These are phyloP conservation scores for Hedychridium roseum DNA, from an alignment of 2,888 invertebrate genomes.

Conservation along the genomic window DNA sequence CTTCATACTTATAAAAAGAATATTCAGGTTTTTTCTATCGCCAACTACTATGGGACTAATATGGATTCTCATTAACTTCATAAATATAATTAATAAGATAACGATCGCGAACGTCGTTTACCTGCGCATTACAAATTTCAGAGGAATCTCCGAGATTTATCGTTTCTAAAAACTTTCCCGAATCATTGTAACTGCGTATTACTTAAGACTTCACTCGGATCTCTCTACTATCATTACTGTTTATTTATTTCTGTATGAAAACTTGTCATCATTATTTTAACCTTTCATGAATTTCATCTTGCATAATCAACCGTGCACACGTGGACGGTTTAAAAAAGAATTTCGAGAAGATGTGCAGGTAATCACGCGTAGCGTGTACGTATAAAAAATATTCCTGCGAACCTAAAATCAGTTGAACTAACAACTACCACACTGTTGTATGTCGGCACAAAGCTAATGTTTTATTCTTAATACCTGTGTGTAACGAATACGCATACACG, in stretches of 20 bases:
- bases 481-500: conserved; percentile 16
- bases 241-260: not conserved
- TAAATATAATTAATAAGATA: conserved; percentile 31
- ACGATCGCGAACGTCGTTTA: conserved; percentile 25
- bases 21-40: conserved; percentile 52
- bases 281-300: not conserved
- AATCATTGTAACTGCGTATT: not conserved
- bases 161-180: not conserved
- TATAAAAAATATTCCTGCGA: no score
- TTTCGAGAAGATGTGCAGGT: no score
- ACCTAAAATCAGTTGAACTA: conserved; percentile 23
- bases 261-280: not conserved
- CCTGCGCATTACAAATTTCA: conserved; percentile 24
- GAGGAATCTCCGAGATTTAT: conserved; percentile 18
- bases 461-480: conserved; percentile 45
- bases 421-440: conserved; percentile 42
- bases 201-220: no score
- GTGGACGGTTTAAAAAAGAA: no score
- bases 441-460: conserved; percentile 43
- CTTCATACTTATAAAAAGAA: conserved; percentile 35
- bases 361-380: conserved; percentile 18
- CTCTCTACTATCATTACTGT: no score
- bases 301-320: no score
- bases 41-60: conserved; percentile 55
- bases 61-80: conserved; percentile 41